Base-by-base conservation (phyloP, 2,888 invertebrate genomes). In the Steromphala cineraria region DNA sequence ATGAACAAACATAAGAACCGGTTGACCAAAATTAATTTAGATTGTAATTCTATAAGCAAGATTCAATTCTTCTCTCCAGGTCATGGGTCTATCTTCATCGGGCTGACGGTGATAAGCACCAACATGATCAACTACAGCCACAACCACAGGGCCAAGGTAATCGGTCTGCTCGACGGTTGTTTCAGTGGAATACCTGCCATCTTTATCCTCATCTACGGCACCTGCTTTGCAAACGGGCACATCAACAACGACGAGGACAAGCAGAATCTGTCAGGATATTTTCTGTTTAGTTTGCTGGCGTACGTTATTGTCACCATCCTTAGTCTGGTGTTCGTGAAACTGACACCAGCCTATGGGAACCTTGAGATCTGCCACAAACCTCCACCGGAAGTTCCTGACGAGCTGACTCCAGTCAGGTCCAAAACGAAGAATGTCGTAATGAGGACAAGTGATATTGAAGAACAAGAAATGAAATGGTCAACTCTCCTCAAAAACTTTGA, bases 151-250 rank as follows among this genome's bases (percentile, higher is more conserved):
- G 90, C 89, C 2, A 89, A 89, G 78, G 83, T 89, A 0, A 84
- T 90, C 1, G 89, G 89, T 0, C 77, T 90, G 2, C 82, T 90
- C n/a, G 89, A 90, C 74, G 89, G 87, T 15, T 86, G 84, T 15
- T 90, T 89, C 83, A 89, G 89, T 79, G 89, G 84, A 0, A 89
- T 89, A 0, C 89, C 90, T 0, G 88, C 88, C 7, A 78, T 90
- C 10, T 84, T 89, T 74, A 83, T 89, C 2, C 81, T 87, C 7
- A 52, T 90, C 0, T 90, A 89, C 76, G 89, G 88, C 8, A 67
- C 80, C 8, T 28, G 81, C 40, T 90, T 90, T 79, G 83, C 78
- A 8, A 80, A 84, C 3, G 87, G 87, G 0, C 88, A 89, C 79
- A 82, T 71, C 2, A 28, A 67, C 10, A 78, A 76, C 17, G 89